phyloP scores from a whole-genome alignment of 2,797 vertebrate genomes.

The Pseudochirops cupreus region DNA sequence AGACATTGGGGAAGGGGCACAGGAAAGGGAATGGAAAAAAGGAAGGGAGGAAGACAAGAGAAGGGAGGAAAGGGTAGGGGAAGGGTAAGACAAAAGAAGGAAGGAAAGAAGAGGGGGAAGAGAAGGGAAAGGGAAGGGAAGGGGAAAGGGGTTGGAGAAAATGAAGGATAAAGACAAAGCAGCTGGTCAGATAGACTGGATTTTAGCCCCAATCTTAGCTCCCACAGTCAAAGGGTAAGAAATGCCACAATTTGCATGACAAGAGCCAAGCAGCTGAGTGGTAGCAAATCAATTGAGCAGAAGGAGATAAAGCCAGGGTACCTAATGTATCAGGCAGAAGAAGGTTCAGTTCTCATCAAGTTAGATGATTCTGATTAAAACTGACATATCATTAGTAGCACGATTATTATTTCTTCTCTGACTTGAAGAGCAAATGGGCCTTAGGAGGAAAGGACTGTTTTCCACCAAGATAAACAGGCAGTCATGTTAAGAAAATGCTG shows the following conservation, averaged over 20 bases:
- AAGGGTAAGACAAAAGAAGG: no score
- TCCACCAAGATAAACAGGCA: constrained; percentile 77
- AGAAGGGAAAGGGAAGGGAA: background rate
- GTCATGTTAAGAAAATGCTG: constrained; percentile 56
- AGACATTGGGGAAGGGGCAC: background rate
- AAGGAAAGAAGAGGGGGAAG: background rate
- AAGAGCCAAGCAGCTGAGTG: constrained; percentile 85
- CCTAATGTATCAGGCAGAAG: constrained; percentile 81
- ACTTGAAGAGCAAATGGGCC: constrained; percentile 77
- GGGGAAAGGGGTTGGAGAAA: constrained; percentile 15
- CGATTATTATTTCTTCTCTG: constrained; percentile 75
- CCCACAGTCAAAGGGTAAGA: constrained; percentile 85
- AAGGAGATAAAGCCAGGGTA: constrained; percentile 86
- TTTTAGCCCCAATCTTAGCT: constrained; percentile 87
- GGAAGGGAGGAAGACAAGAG: constrained; percentile 48
- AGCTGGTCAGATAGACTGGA: constrained; percentile 85
- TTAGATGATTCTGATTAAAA: constrained; percentile 85
- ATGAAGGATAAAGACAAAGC: constrained; percentile 81
- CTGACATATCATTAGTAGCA: constrained; percentile 78
- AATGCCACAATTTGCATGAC: constrained; percentile 90
- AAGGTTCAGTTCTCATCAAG: constrained; percentile 83
- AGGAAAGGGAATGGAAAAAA: constrained; percentile 24
- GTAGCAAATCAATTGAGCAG: constrained; percentile 86
- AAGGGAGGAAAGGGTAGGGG: background rate
- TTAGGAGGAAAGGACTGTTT: constrained; percentile 76